A percentile compares a stretch with the other conserved stretches of the same genome.
Conservation (phyloP, 2,888 invertebrate species). For the Marasmarcha lunaedactyla region DNA sequence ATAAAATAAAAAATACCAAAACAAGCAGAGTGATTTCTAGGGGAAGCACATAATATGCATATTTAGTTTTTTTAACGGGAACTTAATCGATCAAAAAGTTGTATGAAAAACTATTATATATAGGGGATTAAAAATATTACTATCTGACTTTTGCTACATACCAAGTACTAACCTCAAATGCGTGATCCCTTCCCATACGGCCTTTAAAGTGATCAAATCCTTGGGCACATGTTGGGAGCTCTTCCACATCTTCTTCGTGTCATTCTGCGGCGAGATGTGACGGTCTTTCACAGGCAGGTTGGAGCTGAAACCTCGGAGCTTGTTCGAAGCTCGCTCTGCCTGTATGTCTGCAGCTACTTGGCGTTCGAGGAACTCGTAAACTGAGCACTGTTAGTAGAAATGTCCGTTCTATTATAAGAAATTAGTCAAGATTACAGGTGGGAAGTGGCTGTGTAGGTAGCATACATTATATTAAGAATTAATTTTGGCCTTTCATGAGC, state of each 20-base stretch:
- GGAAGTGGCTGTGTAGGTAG: not conserved
- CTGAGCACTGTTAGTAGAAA: constrained; percentile 37
- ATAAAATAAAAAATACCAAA: constrained; percentile 7
- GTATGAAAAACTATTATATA: no score
- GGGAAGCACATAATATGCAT: no score
- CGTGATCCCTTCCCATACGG: constrained; percentile 75
- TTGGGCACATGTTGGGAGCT: constrained; percentile 65
- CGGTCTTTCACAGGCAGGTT: constrained; percentile 52
- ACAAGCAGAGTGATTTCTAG: not conserved
- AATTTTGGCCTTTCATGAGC: no score
- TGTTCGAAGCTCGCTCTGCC: constrained; percentile 44
- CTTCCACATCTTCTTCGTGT: constrained; percentile 66
- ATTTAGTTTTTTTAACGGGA: no score
- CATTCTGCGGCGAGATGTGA: constrained; percentile 58
- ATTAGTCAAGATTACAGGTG: no score
- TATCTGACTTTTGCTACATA: no score
- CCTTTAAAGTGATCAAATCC: constrained; percentile 71
- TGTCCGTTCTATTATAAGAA: not conserved
- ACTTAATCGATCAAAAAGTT: no score
- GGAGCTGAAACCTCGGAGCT: constrained; percentile 55
- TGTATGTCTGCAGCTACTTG: constrained; percentile 59
- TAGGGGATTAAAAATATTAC: no score
- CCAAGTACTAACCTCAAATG: constrained; percentile 56
- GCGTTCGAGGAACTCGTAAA: constrained; percentile 34
- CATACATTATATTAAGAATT: no score